Conservation (phyloP, 1,140 invertebrate species). For the Pogonomyrmex barbatus region DNA sequence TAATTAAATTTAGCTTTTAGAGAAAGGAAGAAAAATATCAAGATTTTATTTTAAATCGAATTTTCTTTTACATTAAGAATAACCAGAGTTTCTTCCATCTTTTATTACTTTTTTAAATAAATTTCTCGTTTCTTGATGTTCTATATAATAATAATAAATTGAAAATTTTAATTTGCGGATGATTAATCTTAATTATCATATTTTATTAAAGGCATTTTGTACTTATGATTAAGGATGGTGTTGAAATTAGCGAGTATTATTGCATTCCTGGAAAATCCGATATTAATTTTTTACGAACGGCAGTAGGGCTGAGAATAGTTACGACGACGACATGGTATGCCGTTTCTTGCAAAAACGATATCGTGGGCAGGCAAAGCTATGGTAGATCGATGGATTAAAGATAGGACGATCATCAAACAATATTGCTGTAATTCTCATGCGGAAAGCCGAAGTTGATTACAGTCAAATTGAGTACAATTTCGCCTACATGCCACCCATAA, state of each 20-base stretch:
- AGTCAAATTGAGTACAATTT: neutral
- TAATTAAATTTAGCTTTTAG: neutral
- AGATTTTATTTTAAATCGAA: neutral
- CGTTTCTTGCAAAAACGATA: neutral
- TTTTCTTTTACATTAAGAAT: neutral
- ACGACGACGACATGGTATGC: neutral
- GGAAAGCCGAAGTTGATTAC: neutral
- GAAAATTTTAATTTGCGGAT: neutral
- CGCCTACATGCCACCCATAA: neutral
- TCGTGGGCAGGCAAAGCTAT: neutral
- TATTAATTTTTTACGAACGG: constrained; percentile 44
- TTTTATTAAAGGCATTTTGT: constrained; percentile 1
- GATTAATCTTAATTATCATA: neutral
- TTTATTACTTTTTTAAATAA: neutral
- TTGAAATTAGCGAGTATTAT: constrained; percentile 5
- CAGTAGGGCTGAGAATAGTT: constrained; percentile 3
- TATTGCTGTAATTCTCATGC: neutral
- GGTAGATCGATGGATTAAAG: neutral
- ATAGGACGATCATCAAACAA: neutral
- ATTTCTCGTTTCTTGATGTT: neutral
- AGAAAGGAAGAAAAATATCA: neutral
- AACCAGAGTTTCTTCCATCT: neutral
- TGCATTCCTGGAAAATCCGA: constrained; percentile 28
- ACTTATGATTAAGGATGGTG: neutral
- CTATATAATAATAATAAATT: too few relatives aligned